Percentiles rank a stretch among this genome's conserved stretches.
These are phyloP conservation scores for Malthinus flaveolus DNA, from an alignment of 2,888 invertebrate genomes.

Conservation along the genomic window DNA sequence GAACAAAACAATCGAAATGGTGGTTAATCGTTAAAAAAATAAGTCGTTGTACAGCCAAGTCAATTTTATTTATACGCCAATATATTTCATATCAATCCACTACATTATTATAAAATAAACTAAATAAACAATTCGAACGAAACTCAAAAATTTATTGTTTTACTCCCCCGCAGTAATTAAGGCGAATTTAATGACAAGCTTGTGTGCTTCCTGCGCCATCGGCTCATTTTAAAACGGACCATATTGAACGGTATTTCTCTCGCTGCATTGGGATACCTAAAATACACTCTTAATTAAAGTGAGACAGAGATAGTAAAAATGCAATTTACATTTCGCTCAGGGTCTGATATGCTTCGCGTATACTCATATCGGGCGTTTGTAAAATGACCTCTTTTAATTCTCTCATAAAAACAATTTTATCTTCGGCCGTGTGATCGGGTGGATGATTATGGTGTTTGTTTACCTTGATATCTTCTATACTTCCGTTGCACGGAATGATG, in stretches of 20 bases:
- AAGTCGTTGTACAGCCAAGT: too few species aligned
- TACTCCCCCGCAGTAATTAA: background rate
- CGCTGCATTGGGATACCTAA: constrained; percentile 51
- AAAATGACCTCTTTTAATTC: constrained; percentile 48
- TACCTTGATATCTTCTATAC: constrained; percentile 49
- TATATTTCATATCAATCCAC: too few species aligned
- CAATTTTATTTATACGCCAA: too few species aligned
- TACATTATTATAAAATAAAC: too few species aligned
- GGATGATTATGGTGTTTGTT: constrained; percentile 51
- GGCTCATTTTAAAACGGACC: constrained; percentile 48
- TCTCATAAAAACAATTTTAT: constrained; percentile 50
- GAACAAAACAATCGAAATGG: too few species aligned
- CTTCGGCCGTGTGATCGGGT: constrained; percentile 50
- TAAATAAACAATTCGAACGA: too few species aligned
- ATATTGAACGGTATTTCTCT: constrained; percentile 47
- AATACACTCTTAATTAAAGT: constrained; percentile 24
- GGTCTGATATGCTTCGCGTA: constrained; percentile 44
- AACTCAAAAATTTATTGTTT: too few species aligned
- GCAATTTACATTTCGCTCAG: constrained; percentile 46
- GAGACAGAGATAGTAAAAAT: background rate
- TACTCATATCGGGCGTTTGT: constrained; percentile 42
- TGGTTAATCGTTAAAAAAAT: too few species aligned
- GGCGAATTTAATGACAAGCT: background rate
- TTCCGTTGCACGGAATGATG: constrained; percentile 48
- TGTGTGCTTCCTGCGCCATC: constrained; percentile 34